Evolutionary conservation across 2,888 invertebrate species (phyloP).

Genomic region (Brachyopa scutellaris): DNA sequence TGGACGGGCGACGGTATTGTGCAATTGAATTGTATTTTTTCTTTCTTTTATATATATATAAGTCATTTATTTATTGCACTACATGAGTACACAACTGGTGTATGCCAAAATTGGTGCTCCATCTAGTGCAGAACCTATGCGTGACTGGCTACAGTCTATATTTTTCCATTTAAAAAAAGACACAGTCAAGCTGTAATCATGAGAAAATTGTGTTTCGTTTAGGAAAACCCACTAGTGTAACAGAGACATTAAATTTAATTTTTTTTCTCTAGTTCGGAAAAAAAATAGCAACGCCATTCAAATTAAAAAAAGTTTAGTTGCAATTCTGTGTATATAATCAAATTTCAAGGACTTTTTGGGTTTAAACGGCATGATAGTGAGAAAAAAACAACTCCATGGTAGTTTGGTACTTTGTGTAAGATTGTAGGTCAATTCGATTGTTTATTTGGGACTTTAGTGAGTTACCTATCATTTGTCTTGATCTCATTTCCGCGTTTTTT

Average conservation of each 20-base stretch:
- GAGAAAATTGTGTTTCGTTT: conserved; percentile 31
- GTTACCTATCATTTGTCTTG: too few species aligned
- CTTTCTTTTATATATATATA: too few species aligned
- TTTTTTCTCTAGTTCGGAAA: neutral
- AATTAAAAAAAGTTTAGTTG: neutral
- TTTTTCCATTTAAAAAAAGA: neutral
- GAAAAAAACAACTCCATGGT: conserved; percentile 8
- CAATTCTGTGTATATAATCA: neutral
- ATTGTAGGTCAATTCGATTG: too few species aligned
- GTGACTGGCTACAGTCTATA: conserved; percentile 40
- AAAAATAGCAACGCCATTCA: neutral
- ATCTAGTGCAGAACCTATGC: conserved; percentile 56
- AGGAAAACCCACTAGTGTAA: conserved; percentile 16
- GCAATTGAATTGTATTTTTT: conserved; percentile 28
- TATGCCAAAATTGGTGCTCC: conserved; percentile 36
- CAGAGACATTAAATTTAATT: conserved; percentile 20
- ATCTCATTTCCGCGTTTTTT: too few species aligned
- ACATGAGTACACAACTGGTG: conserved; percentile 1
- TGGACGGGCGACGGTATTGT: conserved; percentile 7
- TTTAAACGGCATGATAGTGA: conserved; percentile 3
- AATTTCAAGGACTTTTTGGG: neutral
- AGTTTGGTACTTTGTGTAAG: conserved; percentile 9
- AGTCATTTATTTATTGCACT: conserved; percentile 45
- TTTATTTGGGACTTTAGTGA: too few species aligned
- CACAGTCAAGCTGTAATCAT: conserved; percentile 8